phyloP scores from a whole-genome alignment of 2,888 invertebrate genomes.

The Callyntrura guangdongensis region DNA sequence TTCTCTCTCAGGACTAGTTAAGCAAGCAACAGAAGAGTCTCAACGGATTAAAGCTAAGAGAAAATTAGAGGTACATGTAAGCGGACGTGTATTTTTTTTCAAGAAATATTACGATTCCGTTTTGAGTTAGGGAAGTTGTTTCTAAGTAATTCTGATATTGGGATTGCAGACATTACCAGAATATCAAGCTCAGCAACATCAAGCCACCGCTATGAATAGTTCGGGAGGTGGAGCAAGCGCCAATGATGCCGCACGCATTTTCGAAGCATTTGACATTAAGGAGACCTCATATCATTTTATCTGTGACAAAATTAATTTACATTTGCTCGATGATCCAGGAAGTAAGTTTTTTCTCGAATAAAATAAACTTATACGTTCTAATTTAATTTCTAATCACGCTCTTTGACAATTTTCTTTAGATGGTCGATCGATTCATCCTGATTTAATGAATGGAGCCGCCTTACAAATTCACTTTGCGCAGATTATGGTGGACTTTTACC shows the following conservation, averaged over 20 bases:
- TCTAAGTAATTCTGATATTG: background rate
- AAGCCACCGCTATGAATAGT: conserved; percentile 85
- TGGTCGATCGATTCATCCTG: conserved; percentile 94
- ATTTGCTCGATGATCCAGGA: conserved; percentile 98
- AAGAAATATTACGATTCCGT: no score
- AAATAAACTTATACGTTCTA: background rate
- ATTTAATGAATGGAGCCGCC: conserved; percentile 94
- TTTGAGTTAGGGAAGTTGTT: no score
- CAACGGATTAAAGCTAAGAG: conserved; percentile 93
- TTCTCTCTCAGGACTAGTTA: conserved; percentile 93
- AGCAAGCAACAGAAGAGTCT: conserved; percentile 92
- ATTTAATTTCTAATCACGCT: background rate
- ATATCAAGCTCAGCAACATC: conserved; percentile 91
- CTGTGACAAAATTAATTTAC: conserved; percentile 97
- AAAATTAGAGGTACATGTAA: conserved; percentile 90
- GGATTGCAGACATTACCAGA: conserved; percentile 88
- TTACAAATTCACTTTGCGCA: conserved; percentile 95
- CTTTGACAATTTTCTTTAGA: conserved; percentile 87
- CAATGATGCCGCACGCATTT: conserved; percentile 76
- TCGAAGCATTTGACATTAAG: conserved; percentile 90
- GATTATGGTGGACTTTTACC: conserved; percentile 94
- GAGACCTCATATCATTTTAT: conserved; percentile 99
- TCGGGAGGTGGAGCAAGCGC: conserved; percentile 69
- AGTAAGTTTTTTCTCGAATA: conserved; percentile 83
- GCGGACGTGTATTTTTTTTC: background rate